These are phyloP conservation scores for Macrotus californicus DNA, from an alignment of 2,113 vertebrate genomes.

Conservation along the genomic window DNA sequence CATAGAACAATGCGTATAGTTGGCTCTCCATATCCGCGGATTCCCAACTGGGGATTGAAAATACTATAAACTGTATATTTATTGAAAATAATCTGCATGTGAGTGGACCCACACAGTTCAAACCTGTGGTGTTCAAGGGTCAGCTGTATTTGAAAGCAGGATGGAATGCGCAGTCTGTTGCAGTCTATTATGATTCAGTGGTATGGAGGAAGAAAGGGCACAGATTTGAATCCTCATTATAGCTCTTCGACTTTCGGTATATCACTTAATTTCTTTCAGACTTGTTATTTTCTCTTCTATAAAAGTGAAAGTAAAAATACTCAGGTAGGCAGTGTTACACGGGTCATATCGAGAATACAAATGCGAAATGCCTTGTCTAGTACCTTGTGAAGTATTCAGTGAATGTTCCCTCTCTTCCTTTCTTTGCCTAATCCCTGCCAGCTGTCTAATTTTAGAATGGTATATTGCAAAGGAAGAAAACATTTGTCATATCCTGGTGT, in stretches of 20 bases:
- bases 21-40: neutral
- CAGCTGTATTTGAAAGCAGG: neutral
- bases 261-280: neutral
- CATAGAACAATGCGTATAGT: neutral
- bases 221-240: neutral
- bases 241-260: neutral
- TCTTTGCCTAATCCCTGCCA: neutral
- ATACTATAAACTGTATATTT: neutral
- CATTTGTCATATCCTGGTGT: neutral
- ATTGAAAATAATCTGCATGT: neutral
- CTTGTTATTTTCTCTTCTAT: conserved; percentile 8
- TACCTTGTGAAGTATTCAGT: neutral
- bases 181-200: neutral
- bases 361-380: neutral
- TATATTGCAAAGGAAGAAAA: conserved; percentile 1
- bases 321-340: neutral
- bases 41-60: neutral
- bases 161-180: neutral
- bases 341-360: neutral
- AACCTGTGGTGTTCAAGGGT: neutral
- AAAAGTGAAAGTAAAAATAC: neutral
- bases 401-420: neutral
- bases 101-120: neutral
- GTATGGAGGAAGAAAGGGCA: neutral
- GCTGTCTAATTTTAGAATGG: neutral